Evolutionary conservation across 2,113 vertebrate species (phyloP).

Genomic region (Myrmecophaga tridactyla): DNA sequence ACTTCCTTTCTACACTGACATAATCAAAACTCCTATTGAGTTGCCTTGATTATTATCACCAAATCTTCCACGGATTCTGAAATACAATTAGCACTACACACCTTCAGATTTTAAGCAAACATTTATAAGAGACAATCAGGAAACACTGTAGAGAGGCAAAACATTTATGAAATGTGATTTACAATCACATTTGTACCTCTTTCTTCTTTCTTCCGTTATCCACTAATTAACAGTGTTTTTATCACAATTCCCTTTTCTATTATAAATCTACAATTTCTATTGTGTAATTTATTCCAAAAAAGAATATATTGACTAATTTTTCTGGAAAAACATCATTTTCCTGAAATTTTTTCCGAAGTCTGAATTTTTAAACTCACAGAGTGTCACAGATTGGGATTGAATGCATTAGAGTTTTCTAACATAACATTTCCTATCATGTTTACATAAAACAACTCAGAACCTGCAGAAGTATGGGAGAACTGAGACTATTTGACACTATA

Average conservation of each 20-base stretch:
- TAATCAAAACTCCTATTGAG: background rate
- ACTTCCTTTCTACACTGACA: background rate
- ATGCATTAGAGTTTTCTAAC: background rate
- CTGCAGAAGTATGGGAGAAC: background rate
- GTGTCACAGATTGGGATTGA: background rate
- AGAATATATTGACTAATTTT: background rate
- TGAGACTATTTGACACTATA: background rate
- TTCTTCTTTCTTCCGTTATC: background rate
- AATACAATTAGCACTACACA: background rate
- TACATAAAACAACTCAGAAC: slow-evolving; percentile 48
- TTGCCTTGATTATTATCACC: background rate
- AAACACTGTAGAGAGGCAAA: background rate
- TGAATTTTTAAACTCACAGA: slow-evolving; percentile 8
- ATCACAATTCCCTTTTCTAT: background rate
- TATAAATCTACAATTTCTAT: background rate
- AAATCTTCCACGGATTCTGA: background rate
- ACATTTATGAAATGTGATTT: background rate
- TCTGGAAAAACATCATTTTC: slow-evolving; percentile 15
- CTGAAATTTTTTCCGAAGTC: background rate
- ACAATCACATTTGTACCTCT: background rate
- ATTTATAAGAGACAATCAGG: background rate
- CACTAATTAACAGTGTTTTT: background rate
- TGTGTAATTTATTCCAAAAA: background rate
- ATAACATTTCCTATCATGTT: background rate
- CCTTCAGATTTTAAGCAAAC: background rate